phyloP scores from a whole-genome alignment of 2,888 invertebrate genomes.

The Silvanus unidentatus region DNA sequence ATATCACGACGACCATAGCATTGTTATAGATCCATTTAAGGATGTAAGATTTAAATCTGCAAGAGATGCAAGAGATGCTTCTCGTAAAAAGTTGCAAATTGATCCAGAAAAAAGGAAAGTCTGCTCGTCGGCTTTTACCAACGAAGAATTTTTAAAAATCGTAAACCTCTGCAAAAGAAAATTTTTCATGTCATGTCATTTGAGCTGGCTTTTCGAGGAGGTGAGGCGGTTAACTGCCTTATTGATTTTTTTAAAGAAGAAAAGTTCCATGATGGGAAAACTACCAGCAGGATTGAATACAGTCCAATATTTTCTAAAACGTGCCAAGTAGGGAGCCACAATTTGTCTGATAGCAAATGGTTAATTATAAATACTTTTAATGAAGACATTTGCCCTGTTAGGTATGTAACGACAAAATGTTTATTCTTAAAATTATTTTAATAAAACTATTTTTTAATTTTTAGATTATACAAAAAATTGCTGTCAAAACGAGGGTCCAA shows the following conservation, averaged over 20 bases:
- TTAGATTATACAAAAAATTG: slow-evolving; percentile 8
- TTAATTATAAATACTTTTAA: slow-evolving; percentile 13
- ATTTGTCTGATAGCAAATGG: slow-evolving; percentile 18
- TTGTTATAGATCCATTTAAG: not conserved
- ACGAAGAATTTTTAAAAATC: not conserved
- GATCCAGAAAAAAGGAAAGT: not conserved
- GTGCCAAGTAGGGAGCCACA: slow-evolving; percentile 16
- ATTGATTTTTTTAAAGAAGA: not conserved
- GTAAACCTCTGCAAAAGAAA: slow-evolving; percentile 6
- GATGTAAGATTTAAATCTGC: not conserved
- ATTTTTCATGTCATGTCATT: slow-evolving; percentile 5
- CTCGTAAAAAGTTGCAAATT: not conserved
- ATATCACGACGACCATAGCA: slow-evolving; percentile 12
- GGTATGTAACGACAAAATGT: too few relatives aligned
- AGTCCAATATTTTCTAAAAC: slow-evolving; percentile 21
- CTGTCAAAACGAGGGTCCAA: not conserved
- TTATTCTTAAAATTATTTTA: too few relatives aligned
- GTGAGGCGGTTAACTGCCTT: slow-evolving; percentile 3
- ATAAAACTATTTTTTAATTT: too few relatives aligned
- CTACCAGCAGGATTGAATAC: slow-evolving; percentile 18
- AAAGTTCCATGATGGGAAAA: not conserved
- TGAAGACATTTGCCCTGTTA: slow-evolving; percentile 11
- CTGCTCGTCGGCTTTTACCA: not conserved
- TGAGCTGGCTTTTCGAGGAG: slow-evolving; percentile 6
- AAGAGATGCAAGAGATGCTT: slow-evolving; percentile 1